phyloP scores from a whole-genome alignment of 2,113 vertebrate species.

The Passer domesticus region DNA sequence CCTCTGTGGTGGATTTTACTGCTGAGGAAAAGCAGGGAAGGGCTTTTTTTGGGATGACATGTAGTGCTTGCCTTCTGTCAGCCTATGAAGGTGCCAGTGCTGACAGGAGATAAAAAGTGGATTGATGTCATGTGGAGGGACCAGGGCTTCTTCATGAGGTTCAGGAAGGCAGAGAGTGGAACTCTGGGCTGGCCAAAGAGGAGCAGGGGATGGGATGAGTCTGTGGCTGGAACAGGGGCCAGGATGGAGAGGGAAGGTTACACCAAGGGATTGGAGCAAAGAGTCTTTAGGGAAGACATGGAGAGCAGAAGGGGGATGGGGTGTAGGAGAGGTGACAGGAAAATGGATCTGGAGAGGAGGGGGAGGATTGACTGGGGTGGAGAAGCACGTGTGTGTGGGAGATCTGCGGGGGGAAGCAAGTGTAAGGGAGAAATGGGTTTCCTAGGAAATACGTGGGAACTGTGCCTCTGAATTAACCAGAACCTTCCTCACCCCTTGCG shows the following conservation, averaged over 20 bases:
- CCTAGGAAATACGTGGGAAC: not conserved
- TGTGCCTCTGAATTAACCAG: constrained; percentile 3
- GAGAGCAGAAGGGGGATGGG: not conserved
- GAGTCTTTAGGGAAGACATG: not conserved
- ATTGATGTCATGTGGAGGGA: not conserved
- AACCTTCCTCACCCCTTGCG: constrained; percentile 38
- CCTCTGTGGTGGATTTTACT: not conserved
- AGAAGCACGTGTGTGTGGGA: not conserved
- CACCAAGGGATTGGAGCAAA: not conserved
- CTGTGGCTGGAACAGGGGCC: not conserved
- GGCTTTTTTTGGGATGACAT: not conserved
- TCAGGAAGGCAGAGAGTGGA: not conserved
- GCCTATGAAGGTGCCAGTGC: not conserved
- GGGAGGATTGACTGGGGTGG: not conserved
- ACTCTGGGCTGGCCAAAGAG: not conserved
- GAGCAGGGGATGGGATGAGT: not conserved
- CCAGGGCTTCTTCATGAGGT: not conserved
- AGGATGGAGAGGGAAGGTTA: not conserved
- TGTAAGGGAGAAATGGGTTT: not conserved
- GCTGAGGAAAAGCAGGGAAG: not conserved
- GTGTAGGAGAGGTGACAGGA: not conserved
- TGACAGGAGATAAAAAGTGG: not conserved
- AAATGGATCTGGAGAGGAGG: not conserved
- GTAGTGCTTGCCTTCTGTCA: not conserved
- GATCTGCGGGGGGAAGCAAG: not conserved